Evolutionary conservation across 1,140 invertebrate species (phyloP), one percentile per base, ranked within the genome.

Genomic region (Laodelphax striatellus): DNA sequence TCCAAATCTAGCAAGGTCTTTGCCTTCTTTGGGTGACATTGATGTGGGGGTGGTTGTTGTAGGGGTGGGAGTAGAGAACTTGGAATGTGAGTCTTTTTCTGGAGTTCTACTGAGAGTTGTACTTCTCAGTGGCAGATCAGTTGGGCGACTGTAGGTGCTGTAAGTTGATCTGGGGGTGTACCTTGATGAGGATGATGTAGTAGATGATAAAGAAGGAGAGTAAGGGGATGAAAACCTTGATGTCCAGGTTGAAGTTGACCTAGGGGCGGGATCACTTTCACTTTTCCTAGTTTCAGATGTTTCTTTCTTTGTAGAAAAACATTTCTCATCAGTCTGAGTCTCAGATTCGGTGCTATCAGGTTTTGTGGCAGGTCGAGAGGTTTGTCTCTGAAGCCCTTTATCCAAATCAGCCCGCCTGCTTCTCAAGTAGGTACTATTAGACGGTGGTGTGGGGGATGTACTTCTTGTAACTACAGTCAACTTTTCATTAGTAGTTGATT

Each of bases 361-460:
- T 24, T 59, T 59, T 21, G 57, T 62, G 21, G 50, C 42, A 16
- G 62, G 53, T 55, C 50, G 62, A 1, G 65, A 59, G 5, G 64
- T 58, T 21, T 31, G 52, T 43, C 52, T 54, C 34, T 60, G 31
- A 14, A 54, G 38, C 13, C 52, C 50, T 17, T 52, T 41, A 8
- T 84, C 82, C 61, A 85, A 79, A 61, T 88, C 86, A 0, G 82
- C 80, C 66, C 86, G 75, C 62, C 83, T 78, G 10, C 76, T 80
- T 65, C 83, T 74, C 2, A 85, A 73, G 63, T 79, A 83, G 0
- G 71, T 70, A 9, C 80, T 81, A 14, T 80, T 79, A n/a, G 80
- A 79, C 1, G 85, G 83, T 1, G 84, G 79, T 0, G 82, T 85
- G 1, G 87, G 88, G 9, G 87, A 90, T 1, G 87, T 90, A 41